Conservation (phyloP, 2,113 vertebrate species). For the Gavialis gangeticus region DNA sequence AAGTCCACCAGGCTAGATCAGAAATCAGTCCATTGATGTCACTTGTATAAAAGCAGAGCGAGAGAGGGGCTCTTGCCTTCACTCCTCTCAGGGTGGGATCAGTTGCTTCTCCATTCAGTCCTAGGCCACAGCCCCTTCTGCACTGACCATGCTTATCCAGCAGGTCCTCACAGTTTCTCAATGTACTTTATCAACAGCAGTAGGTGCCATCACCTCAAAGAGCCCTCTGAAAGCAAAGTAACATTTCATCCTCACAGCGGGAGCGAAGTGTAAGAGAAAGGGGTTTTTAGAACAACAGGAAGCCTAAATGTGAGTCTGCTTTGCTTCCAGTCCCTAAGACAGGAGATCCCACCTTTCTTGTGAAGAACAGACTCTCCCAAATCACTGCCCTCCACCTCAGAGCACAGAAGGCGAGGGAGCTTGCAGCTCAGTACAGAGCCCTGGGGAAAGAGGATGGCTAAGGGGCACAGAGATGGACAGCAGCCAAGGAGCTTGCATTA, state of each 20-base stretch:
- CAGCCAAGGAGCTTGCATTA: no score
- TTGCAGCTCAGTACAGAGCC: no score
- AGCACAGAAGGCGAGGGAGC: no score
- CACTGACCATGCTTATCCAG: not conserved
- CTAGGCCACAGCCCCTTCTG: not conserved
- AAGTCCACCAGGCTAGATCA: not conserved
- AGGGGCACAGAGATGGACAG: no score
- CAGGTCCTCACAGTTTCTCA: not conserved
- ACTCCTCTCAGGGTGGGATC: not conserved
- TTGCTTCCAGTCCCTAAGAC: not conserved
- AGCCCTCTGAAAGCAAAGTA: not conserved
- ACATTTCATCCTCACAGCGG: not conserved
- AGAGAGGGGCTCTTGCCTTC: not conserved
- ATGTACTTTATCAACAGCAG: not conserved
- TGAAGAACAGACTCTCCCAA: no score
- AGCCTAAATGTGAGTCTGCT: not conserved
- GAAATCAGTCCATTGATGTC: not conserved
- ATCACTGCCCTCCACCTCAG: no score
- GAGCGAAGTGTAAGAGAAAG: not conserved
- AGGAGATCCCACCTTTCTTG: no score
- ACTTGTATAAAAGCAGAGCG: not conserved
- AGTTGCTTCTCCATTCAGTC: not conserved
- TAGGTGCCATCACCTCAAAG: not conserved
- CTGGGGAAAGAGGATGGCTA: no score
- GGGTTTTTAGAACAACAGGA: not conserved